phyloP scores from a whole-genome alignment of 2,888 invertebrate genomes.

The Coelogynopora nodosa region DNA sequence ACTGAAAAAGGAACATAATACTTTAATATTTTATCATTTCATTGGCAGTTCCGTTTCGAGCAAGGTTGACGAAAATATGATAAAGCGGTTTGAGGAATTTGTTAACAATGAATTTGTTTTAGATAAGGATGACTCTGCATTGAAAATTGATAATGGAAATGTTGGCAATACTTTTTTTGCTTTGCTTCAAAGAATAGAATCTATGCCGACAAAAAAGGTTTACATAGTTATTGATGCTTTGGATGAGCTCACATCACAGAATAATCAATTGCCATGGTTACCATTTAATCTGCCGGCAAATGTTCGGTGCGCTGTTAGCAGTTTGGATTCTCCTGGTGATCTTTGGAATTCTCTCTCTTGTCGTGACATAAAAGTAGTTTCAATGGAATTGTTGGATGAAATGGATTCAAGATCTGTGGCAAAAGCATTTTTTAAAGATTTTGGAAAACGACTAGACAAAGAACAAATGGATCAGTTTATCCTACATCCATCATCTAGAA shows the following conservation, averaged over 20 bases:
- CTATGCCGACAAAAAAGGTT: constrained; percentile 32
- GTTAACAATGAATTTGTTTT: background rate
- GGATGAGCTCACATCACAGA: constrained; percentile 42
- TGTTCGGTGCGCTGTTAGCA: constrained; percentile 53
- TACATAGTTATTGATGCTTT: constrained; percentile 52
- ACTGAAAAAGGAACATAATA: background rate
- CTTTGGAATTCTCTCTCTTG: background rate
- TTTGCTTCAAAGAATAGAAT: constrained; percentile 40
- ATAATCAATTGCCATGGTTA: constrained; percentile 43
- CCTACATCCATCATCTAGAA: constrained; percentile 54
- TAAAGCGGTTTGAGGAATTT: constrained; percentile 13
- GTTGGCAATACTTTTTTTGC: background rate
- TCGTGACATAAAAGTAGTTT: background rate
- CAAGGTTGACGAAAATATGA: background rate
- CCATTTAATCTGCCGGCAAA: constrained; percentile 53
- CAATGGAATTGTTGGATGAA: background rate
- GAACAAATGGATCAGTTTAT: constrained; percentile 54
- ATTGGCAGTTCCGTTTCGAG: background rate
- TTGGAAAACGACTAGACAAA: constrained; percentile 51
- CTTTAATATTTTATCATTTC: background rate
- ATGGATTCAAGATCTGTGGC: constrained; percentile 33
- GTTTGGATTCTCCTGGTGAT: background rate
- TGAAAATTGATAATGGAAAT: background rate
- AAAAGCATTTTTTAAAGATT: constrained; percentile 40
- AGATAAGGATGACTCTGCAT: background rate